Percentiles rank a stretch among this genome's conserved stretches.
These are phyloP conservation scores for Allygus modestus DNA, from an alignment of 2,888 invertebrate genomes.

Conservation along the genomic window DNA sequence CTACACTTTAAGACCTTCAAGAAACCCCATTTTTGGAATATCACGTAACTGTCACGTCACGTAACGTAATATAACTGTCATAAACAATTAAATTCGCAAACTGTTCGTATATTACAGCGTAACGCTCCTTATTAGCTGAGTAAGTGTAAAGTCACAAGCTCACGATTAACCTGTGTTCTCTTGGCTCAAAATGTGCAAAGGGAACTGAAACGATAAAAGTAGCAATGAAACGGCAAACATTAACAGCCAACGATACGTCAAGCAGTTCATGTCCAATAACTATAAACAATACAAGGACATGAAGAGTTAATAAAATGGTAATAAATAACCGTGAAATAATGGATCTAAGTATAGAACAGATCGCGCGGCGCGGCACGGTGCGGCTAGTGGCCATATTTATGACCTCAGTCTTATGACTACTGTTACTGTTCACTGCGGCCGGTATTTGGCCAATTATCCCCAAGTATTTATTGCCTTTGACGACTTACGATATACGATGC, in stretches of 20 bases:
- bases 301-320: constrained; percentile 30
- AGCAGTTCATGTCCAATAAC: constrained; percentile 21
- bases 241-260: not conserved
- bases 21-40: no score
- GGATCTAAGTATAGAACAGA: not conserved
- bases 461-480: not conserved
- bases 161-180: no score
- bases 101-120: no score
- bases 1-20: no score
- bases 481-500: no score
- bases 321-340: constrained; percentile 16
- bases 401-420: not conserved
- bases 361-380: not conserved
- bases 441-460: not conserved
- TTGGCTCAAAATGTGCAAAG: no score
- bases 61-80: no score
- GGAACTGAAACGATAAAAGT: constrained; percentile 10
- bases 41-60: no score
- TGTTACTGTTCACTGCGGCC: not conserved
- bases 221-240: constrained; percentile 6
- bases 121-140: no score
- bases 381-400: not conserved
- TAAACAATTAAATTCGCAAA: no score
- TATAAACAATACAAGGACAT: constrained; percentile 20
- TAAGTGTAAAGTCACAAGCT: no score